phyloP scores from a whole-genome alignment of 2,888 invertebrate genomes.

The Dryomyza anilis region DNA sequence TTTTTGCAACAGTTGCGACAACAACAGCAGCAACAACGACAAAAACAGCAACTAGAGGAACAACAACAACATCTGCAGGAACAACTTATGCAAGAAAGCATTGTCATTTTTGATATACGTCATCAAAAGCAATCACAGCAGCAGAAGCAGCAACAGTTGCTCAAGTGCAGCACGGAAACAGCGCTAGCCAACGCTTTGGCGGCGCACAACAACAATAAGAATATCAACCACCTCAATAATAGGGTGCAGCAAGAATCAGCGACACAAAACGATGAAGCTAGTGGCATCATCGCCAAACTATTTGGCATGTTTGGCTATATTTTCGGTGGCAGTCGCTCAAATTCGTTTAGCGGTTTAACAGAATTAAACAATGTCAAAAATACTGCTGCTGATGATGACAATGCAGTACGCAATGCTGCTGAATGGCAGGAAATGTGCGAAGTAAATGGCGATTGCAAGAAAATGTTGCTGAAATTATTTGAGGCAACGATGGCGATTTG shows the following conservation, averaged over 20 bases:
- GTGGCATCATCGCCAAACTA: constrained; percentile 47
- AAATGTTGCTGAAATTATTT: constrained; percentile 55
- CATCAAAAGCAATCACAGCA: constrained; percentile 35
- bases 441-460: constrained; percentile 51
- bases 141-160: background rate
- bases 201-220: background rate
- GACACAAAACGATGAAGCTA: background rate
- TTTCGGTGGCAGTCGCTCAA: constrained; percentile 41
- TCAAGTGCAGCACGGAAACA: constrained; percentile 7
- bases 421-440: constrained; percentile 6
- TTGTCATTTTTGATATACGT: constrained; percentile 54
- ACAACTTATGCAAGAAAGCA: constrained; percentile 39
- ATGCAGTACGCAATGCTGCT: constrained; percentile 3
- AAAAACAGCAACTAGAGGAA: too few species aligned
- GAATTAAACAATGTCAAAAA: background rate
- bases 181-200: constrained; percentile 18
- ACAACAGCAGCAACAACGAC: constrained; percentile 28
- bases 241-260: too few species aligned
- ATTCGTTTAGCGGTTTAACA: constrained; percentile 36
- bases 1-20: constrained; percentile 45
- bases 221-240: too few species aligned
- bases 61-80: constrained; percentile 33
- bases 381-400: constrained; percentile 16
- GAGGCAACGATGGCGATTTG: constrained; percentile 58
- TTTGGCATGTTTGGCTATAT: constrained; percentile 52